Evolutionary conservation across 2,113 vertebrate genomes (phyloP), one percentile per base, ranked within the genome.

Genomic region (Calyptommatus sinebrachiatus): DNA sequence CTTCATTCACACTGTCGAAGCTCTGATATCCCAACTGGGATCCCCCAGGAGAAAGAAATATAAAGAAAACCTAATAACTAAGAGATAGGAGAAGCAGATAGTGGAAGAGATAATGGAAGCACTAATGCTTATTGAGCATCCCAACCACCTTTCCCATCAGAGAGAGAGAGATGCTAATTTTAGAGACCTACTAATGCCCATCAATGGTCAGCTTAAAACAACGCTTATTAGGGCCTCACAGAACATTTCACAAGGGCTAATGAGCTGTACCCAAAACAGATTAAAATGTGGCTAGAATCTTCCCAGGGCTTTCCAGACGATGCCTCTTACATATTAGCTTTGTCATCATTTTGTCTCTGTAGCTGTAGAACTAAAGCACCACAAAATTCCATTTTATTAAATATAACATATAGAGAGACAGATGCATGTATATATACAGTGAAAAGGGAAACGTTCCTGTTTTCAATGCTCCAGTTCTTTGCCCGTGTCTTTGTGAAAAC

Each of bases 181-280:
- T 11, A 22, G 26, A 21, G 57, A 62, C 16, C 11, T 2, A 1
- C 45, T 53, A n/a, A n/a, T n/a, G 81, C 26, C 63, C 31, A 20
- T 63, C 26, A 78, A 68, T 76, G 4, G 72, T 9, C 2, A 48
- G 60, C 20, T 81, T 75, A 62, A 83, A 83, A 69, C 65, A 79
- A 74, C 7, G 21, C 18, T 35, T 35, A 60, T 18, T 75, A 29
- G 68, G 46, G n/a, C 8, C 82, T 68, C 5, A 48, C n/a, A 78
- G 45, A 26, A 63, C 31, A 26, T 41, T n/a, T 50, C 65, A 46
- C 29, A 28, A 69, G n/a, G 72, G 57, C 45, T 71, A 78, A 84
- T 50, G 35, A 66, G 26, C 35, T 78, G 2, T 26, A 86, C 21
- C 12, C 20, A 66, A 73, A 76, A 76, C 16, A 78, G 12, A 76